Evolutionary conservation across 2,888 invertebrate genomes (phyloP).

Genomic region (Argyresthia albistria): DNA sequence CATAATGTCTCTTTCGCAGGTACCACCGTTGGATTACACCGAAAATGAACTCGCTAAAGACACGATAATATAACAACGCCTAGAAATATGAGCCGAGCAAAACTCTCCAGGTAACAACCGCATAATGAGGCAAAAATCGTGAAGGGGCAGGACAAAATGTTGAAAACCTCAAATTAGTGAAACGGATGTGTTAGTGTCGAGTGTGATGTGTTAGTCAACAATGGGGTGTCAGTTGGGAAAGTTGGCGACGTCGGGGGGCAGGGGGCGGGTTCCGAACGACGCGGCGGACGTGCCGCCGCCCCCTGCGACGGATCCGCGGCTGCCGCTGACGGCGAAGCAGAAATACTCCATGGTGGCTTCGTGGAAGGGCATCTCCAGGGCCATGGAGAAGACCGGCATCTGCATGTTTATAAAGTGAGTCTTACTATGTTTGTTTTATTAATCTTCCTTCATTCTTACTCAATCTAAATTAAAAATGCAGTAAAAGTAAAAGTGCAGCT

Average conservation of each 20-base stretch:
- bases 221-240: conserved; percentile 88
- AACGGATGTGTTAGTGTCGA: background rate
- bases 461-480: background rate
- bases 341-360: conserved; percentile 91
- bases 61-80: too few species aligned
- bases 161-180: too few species aligned
- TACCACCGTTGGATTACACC: too few species aligned
- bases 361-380: conserved; percentile 92
- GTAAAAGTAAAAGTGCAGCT: too few species aligned
- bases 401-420: conserved; percentile 94
- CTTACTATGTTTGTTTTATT: background rate
- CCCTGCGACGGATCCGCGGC: conserved; percentile 80
- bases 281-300: conserved; percentile 62
- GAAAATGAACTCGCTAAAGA: too few species aligned
- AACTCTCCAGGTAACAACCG: too few species aligned
- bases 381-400: conserved; percentile 90
- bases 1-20: too few species aligned
- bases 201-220: conserved; percentile 13
- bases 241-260: conserved; percentile 73
- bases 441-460: background rate
- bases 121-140: too few species aligned
- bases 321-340: conserved; percentile 89
- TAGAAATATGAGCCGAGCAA: too few species aligned
- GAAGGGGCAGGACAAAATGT: too few species aligned
- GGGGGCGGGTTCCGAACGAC: conserved; percentile 57